Conservation (phyloP, 2,797 vertebrate genomes). For the Tragopan temminckii region DNA sequence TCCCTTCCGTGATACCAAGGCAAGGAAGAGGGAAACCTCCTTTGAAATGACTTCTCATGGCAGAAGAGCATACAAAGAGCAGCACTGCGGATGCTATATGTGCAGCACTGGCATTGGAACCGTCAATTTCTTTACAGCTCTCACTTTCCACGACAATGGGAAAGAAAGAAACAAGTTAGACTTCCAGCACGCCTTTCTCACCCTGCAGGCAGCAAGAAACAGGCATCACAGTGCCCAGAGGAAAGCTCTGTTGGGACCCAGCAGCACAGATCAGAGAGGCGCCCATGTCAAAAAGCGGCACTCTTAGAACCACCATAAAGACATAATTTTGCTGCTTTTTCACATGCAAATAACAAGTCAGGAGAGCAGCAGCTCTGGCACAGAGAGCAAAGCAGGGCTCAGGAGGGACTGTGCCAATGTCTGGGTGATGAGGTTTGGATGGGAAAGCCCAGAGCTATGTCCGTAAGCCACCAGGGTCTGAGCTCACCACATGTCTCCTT, state of each 20-base stretch:
- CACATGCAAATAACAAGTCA: background rate
- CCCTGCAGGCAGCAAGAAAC: background rate
- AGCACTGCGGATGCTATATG: background rate
- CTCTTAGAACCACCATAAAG: background rate
- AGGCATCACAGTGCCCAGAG: background rate
- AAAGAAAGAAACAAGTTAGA: background rate
- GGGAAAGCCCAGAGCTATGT: accelerated
- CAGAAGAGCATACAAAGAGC: background rate
- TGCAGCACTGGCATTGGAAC: background rate
- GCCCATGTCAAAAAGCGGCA: background rate
- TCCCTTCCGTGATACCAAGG: accelerated
- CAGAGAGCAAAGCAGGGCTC: background rate
- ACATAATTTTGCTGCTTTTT: background rate
- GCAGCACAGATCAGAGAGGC: background rate
- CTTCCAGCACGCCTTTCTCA: background rate
- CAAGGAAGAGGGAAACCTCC: background rate
- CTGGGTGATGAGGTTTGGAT: accelerated
- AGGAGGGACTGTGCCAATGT: background rate
- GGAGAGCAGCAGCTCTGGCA: background rate
- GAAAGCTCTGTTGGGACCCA: background rate
- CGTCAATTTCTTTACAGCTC: background rate
- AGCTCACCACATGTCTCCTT: accelerated
- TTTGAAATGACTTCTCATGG: background rate
- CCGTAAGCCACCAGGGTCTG: accelerated
- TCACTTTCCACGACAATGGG: slow-evolving; percentile 10